Conservation (phyloP, 2,113 vertebrate genomes). For the Gobiocypris rarus region DNA sequence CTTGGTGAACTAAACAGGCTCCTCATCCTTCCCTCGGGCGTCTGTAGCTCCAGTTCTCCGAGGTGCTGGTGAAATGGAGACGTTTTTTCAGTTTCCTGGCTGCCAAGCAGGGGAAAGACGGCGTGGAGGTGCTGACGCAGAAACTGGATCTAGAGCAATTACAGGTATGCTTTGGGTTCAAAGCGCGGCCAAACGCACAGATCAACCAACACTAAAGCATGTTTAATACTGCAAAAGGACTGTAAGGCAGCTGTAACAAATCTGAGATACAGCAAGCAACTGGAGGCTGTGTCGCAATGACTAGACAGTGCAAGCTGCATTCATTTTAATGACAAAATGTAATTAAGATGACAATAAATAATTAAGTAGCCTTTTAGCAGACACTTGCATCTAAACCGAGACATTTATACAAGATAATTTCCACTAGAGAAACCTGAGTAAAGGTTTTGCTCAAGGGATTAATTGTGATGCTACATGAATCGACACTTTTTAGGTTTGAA, state of each 20-base stretch:
- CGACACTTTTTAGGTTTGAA: not conserved
- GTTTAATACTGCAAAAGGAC: not conserved
- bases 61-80: slow-evolving; percentile 88
- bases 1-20: not conserved
- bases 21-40: not conserved
- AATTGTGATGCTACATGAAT: not conserved
- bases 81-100: slow-evolving; percentile 86
- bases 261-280: slow-evolving; percentile 4
- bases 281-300: not conserved
- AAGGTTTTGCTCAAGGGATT: not conserved
- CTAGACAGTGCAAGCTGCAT: not conserved
- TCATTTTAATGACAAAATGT: not conserved
- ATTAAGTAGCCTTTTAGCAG: slow-evolving; percentile 6
- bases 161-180: slow-evolving; percentile 75
- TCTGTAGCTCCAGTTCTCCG: slow-evolving; percentile 85
- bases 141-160: slow-evolving; percentile 82
- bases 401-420: not conserved
- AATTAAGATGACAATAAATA: slow-evolving; percentile 13
- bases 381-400: not conserved
- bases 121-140: slow-evolving; percentile 73
- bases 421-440: not conserved
- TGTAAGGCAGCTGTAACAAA: not conserved
- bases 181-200: not conserved
- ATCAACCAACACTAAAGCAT: not conserved
- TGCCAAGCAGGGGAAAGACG: slow-evolving; percentile 78